These are phyloP conservation scores for Fregata magnificens DNA, from an alignment of 2,113 vertebrate genomes.

Conservation along the genomic window DNA sequence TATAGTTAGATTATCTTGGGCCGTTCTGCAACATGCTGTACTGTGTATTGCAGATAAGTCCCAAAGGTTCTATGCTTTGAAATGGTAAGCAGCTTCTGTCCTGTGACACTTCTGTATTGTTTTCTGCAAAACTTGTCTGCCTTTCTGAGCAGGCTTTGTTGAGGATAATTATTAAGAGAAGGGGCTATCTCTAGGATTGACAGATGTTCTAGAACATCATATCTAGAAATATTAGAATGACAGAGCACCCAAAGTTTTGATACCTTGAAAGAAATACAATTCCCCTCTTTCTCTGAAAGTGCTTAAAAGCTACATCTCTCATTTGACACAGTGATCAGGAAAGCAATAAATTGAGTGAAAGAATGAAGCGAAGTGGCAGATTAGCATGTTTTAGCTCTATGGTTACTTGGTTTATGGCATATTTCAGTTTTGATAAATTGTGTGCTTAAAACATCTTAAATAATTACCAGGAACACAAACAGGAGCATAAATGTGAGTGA, in stretches of 20 bases:
- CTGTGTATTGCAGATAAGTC: neutral
- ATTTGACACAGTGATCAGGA: neutral
- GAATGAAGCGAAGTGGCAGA: neutral
- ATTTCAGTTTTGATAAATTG: neutral
- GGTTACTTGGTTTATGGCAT: neutral
- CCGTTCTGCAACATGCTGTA: neutral
- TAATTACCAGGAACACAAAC: neutral
- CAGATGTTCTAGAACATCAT: neutral
- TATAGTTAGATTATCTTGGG: neutral
- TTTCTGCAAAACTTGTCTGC: neutral
- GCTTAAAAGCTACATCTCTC: neutral
- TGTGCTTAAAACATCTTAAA: neutral
- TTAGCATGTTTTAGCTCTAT: neutral
- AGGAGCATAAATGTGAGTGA: neutral
- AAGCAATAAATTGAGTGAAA: neutral
- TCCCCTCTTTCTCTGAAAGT: neutral
- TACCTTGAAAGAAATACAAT: neutral
- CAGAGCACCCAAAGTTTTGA: neutral
- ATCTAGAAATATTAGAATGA: neutral
- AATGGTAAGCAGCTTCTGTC: neutral
- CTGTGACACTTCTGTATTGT: neutral
- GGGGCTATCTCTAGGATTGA: neutral
- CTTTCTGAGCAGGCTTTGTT: neutral
- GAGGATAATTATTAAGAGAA: neutral
- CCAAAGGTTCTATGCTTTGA: neutral